Conservation (phyloP, 2,888 invertebrate species). For the Eulithis testata region DNA sequence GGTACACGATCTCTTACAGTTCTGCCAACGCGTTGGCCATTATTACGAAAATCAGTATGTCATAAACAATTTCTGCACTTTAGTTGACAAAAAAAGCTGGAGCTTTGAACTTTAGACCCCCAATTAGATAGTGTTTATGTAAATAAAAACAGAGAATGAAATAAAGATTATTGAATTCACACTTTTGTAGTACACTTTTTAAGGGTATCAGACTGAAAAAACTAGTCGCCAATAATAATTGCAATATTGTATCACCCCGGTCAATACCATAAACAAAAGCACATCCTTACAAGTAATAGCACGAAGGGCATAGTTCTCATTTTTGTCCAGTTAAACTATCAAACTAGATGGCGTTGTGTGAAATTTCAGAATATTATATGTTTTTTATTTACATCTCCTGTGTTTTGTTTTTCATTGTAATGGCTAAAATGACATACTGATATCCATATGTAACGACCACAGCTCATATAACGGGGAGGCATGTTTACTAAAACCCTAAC, state of each 20-base stretch:
- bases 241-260: background rate
- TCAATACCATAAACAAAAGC: background rate
- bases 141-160: background rate
- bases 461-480: constrained; percentile 26
- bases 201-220: background rate
- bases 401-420: background rate
- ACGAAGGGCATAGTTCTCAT: background rate
- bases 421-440: constrained; percentile 26
- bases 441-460: constrained; percentile 21
- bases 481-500: constrained; percentile 31
- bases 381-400: too few relatives aligned
- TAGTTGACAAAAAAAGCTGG: constrained; percentile 1
- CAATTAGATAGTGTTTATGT: constrained; percentile 3
- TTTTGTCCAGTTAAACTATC: background rate
- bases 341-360: too few relatives aligned
- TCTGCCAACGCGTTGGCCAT: constrained; percentile 19
- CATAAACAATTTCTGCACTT: background rate
- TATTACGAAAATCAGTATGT: constrained; percentile 18
- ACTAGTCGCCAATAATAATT: background rate
- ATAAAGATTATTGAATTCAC: too few relatives aligned
- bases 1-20: constrained; percentile 61
- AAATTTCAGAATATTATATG: too few relatives aligned
- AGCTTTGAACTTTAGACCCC: constrained; percentile 11
- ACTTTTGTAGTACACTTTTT: background rate
- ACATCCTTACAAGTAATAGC: background rate